Conservation (phyloP, 1,140 invertebrate species). For the Amphibalanus amphitrite region DNA sequence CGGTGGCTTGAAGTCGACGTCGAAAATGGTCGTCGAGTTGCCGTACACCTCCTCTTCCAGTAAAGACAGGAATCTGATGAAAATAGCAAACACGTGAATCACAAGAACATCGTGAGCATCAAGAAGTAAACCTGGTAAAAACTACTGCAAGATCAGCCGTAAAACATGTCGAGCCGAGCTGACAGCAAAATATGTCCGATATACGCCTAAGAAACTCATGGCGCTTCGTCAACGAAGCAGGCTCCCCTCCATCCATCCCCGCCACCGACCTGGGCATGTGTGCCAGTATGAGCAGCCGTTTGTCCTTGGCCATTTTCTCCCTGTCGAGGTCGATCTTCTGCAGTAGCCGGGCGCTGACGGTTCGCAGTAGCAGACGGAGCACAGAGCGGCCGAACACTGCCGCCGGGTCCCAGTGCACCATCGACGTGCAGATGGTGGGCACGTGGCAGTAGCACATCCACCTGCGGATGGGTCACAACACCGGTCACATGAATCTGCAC, state of each 20-base stretch:
- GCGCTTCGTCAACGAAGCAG: too few relatives aligned
- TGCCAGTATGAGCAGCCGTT: conserved; percentile 43
- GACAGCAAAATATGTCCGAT: too few relatives aligned
- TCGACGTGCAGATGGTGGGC: conserved; percentile 81
- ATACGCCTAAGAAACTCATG: too few relatives aligned
- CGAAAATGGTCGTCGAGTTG: conserved; percentile 77
- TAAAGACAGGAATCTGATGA: conserved; percentile 56
- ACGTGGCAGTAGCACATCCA: conserved; percentile 93
- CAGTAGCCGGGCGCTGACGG: conserved; percentile 71
- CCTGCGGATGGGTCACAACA: conserved; percentile 36
- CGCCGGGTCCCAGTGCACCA: conserved; percentile 74
- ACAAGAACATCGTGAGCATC: too few relatives aligned
- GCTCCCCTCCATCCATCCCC: too few relatives aligned
- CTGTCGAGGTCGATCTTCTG: conserved; percentile 74
- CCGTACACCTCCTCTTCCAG: conserved; percentile 75
- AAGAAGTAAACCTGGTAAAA: too few relatives aligned
- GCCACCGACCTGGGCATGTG: conserved; percentile 45
- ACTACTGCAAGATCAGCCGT: too few relatives aligned
- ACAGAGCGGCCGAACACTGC: conserved; percentile 74
- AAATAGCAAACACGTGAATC: too few relatives aligned
- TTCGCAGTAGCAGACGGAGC: conserved; percentile 68
- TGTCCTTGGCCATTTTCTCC: conserved; percentile 72
- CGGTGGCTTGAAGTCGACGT: conserved; percentile 63
- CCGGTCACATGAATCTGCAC: too few relatives aligned
- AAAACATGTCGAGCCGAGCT: too few relatives aligned